phyloP scores from a whole-genome alignment of 1,140 invertebrate genomes.

The Mya arenaria region DNA sequence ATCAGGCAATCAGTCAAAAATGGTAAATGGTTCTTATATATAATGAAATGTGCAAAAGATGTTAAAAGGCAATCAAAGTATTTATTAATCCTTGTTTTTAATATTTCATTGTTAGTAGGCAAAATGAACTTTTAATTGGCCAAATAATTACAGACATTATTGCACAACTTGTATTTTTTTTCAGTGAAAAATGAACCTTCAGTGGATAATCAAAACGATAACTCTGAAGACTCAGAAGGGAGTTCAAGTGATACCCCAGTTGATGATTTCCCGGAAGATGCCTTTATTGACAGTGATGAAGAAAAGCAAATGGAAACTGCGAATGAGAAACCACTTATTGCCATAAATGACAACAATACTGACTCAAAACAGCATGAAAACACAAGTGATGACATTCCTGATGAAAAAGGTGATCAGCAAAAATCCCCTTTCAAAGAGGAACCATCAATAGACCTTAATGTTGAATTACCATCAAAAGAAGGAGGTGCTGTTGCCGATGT shows the following conservation, averaged over 20 bases:
- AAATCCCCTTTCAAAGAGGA: not conserved
- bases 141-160: too few relatives aligned
- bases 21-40: too few relatives aligned
- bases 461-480: constrained; percentile 10
- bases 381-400: not conserved
- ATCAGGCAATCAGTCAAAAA: too few relatives aligned
- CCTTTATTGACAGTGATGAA: not conserved
- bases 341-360: not conserved
- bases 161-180: too few relatives aligned
- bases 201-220: too few relatives aligned
- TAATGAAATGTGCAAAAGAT: too few relatives aligned
- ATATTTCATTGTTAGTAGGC: too few relatives aligned
- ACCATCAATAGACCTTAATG: not conserved
- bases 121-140: too few relatives aligned
- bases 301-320: not conserved
- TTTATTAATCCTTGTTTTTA: too few relatives aligned
- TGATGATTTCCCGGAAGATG: not conserved
- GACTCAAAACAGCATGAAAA: not conserved
- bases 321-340: not conserved
- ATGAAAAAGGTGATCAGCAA: not conserved
- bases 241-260: not conserved
- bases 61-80: too few relatives aligned
- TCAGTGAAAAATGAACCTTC: too few relatives aligned
- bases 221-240: not conserved
- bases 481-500: not conserved